These are phyloP conservation scores for Gallinago solitaria DNA, from an alignment of 2,797 vertebrate species.

Conservation along the genomic window DNA sequence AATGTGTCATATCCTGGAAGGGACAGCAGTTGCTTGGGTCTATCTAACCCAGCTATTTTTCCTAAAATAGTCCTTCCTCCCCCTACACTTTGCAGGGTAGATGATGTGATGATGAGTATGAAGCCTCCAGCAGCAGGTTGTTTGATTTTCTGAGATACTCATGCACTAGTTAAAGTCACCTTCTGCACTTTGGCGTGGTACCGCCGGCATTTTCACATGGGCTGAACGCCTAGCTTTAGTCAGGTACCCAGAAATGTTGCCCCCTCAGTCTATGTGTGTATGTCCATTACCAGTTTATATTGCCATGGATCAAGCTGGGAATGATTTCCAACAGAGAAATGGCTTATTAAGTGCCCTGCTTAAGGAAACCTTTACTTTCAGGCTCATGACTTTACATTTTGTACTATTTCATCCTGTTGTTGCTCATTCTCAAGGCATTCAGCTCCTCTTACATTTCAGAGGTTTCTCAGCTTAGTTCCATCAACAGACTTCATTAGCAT, in stretches of 20 bases:
- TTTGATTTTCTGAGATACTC: not conserved
- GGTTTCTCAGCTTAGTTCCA: not conserved
- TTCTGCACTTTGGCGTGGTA: not conserved
- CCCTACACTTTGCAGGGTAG: accelerated
- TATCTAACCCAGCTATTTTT: not conserved
- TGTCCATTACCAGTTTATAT: not conserved
- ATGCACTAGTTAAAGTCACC: accelerated
- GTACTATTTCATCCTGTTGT: not conserved
- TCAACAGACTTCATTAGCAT: not conserved
- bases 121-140: not conserved
- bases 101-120: not conserved
- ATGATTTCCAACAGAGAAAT: not conserved
- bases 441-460: not conserved
- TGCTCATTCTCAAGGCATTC: not conserved
- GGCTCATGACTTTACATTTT: not conserved
- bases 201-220: not conserved
- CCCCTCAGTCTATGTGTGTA: accelerated
- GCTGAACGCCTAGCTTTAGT: not conserved
- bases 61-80: not conserved
- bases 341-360: too few relatives aligned
- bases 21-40: not conserved
- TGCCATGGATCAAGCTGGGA: not conserved
- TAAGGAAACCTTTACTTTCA: not conserved
- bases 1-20: not conserved
- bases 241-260: not conserved